Percentiles rank a stretch among this genome's conserved stretches.
phyloP scores from a whole-genome alignment of 2,888 invertebrate species.

The Tipula helvola region DNA sequence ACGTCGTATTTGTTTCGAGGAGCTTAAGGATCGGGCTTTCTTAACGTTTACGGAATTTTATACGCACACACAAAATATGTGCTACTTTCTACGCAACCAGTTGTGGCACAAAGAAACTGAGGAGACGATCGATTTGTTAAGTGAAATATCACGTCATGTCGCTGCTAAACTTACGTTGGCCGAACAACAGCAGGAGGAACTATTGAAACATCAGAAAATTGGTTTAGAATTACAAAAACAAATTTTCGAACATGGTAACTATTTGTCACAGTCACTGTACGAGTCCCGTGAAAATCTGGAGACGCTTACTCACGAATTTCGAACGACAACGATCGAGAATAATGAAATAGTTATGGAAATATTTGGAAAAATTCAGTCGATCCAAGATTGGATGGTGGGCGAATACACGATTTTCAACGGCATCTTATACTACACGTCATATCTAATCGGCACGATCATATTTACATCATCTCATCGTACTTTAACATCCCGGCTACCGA shows the following conservation, averaged over 20 bases:
- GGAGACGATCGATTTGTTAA: neutral
- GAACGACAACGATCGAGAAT: neutral
- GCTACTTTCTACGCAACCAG: neutral
- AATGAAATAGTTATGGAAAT: neutral
- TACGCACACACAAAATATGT: neutral
- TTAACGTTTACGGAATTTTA: neutral
- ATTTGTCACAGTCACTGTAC: neutral
- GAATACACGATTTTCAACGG: neutral
- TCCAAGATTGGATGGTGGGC: neutral
- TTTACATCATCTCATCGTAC: neutral
- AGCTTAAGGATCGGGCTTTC: neutral
- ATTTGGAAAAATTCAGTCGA: neutral
- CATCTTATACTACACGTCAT: neutral
- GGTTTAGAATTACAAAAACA: neutral
- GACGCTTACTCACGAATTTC: neutral
- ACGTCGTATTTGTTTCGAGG: neutral
- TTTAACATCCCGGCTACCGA: neutral
- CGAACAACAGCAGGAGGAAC: neutral
- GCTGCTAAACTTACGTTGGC: neutral
- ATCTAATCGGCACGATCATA: neutral
- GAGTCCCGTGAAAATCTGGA: neutral
- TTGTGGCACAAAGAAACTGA: neutral
- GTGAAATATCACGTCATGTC: neutral
- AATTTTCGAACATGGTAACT: neutral
- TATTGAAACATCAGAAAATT: neutral